A percentile compares a stretch with the other conserved stretches of the same genome.
Evolutionary conservation across 2,888 invertebrate genomes (phyloP).

Genomic region (Cerastis leucographa): DNA sequence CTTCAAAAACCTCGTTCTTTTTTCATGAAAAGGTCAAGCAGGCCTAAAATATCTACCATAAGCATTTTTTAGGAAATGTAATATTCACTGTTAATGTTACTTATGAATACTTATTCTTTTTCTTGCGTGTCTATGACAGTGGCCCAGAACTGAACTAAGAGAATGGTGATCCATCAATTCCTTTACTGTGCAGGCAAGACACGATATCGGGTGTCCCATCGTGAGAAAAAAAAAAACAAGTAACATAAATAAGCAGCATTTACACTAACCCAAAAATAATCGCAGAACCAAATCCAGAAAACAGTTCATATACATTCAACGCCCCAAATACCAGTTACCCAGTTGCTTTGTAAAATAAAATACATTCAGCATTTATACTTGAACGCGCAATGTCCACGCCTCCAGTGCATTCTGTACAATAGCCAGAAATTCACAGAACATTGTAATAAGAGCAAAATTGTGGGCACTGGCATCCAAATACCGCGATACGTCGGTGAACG

Average conservation of each 20-base stretch:
- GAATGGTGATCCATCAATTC: neutral
- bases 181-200: neutral
- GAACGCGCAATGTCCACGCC: slow-evolving; percentile 48
- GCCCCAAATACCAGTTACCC: slow-evolving; percentile 12
- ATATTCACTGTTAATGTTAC: neutral
- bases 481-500: slow-evolving; percentile 61
- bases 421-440: slow-evolving; percentile 52
- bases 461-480: slow-evolving; percentile 66
- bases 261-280: neutral
- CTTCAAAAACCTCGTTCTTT: no score
- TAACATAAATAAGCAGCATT: neutral
- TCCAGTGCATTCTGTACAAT: slow-evolving; percentile 30
- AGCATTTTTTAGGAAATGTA: neutral
- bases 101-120: neutral
- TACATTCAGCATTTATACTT: slow-evolving; percentile 49
- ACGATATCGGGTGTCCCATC: neutral
- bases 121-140: neutral
- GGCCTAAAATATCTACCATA: neutral
- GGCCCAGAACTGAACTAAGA: neutral
- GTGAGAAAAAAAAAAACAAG: neutral
- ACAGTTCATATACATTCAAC: slow-evolving; percentile 9
- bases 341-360: slow-evolving; percentile 34
- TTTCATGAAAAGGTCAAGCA: no score
- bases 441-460: slow-evolving; percentile 60
- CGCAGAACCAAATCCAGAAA: slow-evolving; percentile 12